Base-by-base conservation (phyloP, 2,888 invertebrate species). In the Alviniconcha strummeri region DNA sequence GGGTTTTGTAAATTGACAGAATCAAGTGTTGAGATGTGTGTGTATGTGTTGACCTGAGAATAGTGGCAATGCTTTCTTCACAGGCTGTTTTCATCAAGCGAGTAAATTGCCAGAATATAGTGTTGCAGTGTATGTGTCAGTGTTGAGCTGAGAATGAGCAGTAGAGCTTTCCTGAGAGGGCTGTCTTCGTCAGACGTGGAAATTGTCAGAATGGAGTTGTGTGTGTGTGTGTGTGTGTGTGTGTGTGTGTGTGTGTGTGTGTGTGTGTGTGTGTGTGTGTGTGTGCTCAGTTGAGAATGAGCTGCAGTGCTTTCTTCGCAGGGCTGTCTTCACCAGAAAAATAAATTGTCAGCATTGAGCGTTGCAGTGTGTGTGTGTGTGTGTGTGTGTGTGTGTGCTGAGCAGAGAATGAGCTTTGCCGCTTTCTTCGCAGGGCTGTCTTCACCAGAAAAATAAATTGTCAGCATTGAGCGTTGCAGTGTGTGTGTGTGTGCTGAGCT, bases 171-270 rank as follows among this genome's bases (percentile, higher is more conserved):
- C 69, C 84, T 87, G 85, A 81, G 88, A 91, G 93, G 93, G 75
- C 86, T 93, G 78, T 89, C 91, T 52, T 91, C 93, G 13, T 93
- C 94, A 56, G 94, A 94, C 88, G 93, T 93, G 86, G 94, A 94
- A 88, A 86, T 94, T 36, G 36, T 36, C 36, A 36, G 36, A 36
- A 36, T 36, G 36, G 36, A 36, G n/a, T n/a, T n/a, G n/a, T 52
- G n/a, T n/a, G 17, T n/a, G n/a, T n/a, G n/a, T n/a, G n/a, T n/a
- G n/a, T n/a, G n/a, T n/a, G n/a, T n/a, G n/a, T n/a, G n/a, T n/a
- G n/a, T n/a, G n/a, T n/a, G n/a, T n/a, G n/a, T n/a, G n/a, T n/a
- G n/a, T n/a, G n/a, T n/a, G 36, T 36, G 36, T 36, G 36, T 36
- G 36, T 36, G 36, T 36, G 36, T 36, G 36, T 36, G 36, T 36